phyloP scores from a whole-genome alignment of 2,113 vertebrate species.

The Pardalotus punctatus region DNA sequence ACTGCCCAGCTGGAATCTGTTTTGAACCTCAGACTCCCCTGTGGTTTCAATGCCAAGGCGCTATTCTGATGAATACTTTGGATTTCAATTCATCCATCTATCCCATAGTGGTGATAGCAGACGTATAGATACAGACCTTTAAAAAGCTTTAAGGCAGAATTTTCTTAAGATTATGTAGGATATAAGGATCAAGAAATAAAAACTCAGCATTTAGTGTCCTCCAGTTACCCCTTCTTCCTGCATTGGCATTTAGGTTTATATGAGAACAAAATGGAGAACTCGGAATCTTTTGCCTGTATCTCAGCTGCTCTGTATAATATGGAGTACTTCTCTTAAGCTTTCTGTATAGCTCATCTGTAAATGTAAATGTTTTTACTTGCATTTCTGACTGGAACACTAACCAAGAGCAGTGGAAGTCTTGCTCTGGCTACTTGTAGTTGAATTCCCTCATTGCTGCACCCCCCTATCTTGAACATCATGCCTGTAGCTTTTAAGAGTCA shows the following conservation, averaged over 20 bases:
- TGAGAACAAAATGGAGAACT: background rate
- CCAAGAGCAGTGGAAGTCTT: background rate
- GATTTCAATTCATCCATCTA: background rate
- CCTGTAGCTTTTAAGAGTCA: background rate
- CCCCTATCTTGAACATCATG: background rate
- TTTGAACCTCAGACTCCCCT: background rate
- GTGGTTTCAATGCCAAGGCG: background rate
- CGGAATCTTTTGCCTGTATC: background rate
- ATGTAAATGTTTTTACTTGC: background rate
- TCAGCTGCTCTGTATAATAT: background rate
- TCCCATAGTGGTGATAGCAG: background rate
- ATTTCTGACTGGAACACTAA: background rate
- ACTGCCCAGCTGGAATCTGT: background rate
- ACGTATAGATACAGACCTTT: background rate
- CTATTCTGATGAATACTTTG: background rate
- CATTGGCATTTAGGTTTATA: background rate
- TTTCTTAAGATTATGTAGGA: background rate
- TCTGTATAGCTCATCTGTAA: background rate
- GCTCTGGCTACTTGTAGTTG: background rate
- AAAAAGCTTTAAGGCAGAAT: background rate
- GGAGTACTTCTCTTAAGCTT: background rate
- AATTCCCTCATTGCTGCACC: background rate
- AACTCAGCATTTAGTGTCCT: background rate
- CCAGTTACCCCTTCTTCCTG: background rate
- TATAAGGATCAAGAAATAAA: background rate